phyloP scores from a whole-genome alignment of 2,888 invertebrate species.

The Sycophila texana region DNA sequence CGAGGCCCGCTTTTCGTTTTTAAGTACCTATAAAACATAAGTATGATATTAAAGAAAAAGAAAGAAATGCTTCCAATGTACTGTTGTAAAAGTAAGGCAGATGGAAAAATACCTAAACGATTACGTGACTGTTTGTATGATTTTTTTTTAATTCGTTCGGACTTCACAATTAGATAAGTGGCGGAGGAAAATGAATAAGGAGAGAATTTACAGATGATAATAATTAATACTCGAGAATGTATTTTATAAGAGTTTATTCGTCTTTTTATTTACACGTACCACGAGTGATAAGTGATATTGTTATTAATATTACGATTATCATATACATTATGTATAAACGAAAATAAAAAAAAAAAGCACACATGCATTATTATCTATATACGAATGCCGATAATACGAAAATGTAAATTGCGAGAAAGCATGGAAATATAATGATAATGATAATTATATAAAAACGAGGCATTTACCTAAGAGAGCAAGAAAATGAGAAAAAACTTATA shows the following conservation, averaged over 20 bases:
- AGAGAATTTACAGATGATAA: constrained; percentile 57
- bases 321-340: constrained; percentile 54
- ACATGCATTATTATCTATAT: constrained; percentile 59
- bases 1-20: constrained; percentile 59
- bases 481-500: constrained; percentile 20
- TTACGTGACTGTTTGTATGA: constrained; percentile 69
- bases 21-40: constrained; percentile 56
- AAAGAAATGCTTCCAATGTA: constrained; percentile 72
- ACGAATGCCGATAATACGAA: constrained; percentile 56
- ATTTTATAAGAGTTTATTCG: constrained; percentile 76
- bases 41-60: constrained; percentile 68
- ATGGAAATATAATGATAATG: constrained; percentile 16
- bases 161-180: constrained; percentile 57
- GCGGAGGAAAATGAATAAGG: constrained; percentile 63
- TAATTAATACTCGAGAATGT: constrained; percentile 66
- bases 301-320: constrained; percentile 68
- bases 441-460: constrained; percentile 38
- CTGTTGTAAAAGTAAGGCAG: constrained; percentile 62
- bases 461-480: constrained; percentile 36
- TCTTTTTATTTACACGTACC: constrained; percentile 74
- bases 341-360: constrained; percentile 43
- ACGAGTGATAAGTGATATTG: constrained; percentile 75
- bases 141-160: constrained; percentile 69
- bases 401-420: constrained; percentile 30
- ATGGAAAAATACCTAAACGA: constrained; percentile 28